Evolutionary conservation across 2,888 invertebrate species (phyloP).

Genomic region (Tuta absoluta): DNA sequence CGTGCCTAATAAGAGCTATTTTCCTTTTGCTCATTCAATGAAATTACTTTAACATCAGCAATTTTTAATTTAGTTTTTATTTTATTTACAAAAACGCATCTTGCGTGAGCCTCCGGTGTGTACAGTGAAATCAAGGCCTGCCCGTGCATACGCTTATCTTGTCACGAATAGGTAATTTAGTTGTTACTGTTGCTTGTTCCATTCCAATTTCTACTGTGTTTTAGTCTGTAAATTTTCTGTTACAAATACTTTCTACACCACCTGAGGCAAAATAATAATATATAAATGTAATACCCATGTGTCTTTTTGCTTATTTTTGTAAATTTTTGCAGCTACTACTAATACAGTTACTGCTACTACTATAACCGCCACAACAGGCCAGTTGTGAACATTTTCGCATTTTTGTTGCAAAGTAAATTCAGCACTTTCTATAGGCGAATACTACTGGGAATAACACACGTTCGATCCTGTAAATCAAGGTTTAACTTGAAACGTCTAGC

Average conservation of each 20-base stretch:
- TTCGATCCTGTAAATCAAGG: constrained; percentile 16
- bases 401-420: background rate
- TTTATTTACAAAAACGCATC: background rate
- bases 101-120: background rate
- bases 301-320: too few species aligned
- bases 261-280: background rate
- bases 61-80: background rate
- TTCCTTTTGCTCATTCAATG: too few species aligned
- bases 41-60: too few species aligned
- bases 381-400: too few species aligned
- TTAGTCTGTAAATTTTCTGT: background rate
- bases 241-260: constrained; percentile 1
- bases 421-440: background rate
- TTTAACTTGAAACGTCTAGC: constrained; percentile 3
- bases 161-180: constrained; percentile 15
- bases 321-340: too few species aligned
- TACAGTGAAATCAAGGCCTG: constrained; percentile 5
- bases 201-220: background rate
- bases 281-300: too few species aligned
- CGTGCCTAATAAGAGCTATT: too few species aligned
- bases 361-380: too few species aligned
- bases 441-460: background rate
- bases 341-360: too few species aligned
- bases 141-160: constrained; percentile 8
- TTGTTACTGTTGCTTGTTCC: background rate